Evolutionary conservation across 2,888 invertebrate genomes (phyloP).

Genomic region (Tetheella fluctuosa): DNA sequence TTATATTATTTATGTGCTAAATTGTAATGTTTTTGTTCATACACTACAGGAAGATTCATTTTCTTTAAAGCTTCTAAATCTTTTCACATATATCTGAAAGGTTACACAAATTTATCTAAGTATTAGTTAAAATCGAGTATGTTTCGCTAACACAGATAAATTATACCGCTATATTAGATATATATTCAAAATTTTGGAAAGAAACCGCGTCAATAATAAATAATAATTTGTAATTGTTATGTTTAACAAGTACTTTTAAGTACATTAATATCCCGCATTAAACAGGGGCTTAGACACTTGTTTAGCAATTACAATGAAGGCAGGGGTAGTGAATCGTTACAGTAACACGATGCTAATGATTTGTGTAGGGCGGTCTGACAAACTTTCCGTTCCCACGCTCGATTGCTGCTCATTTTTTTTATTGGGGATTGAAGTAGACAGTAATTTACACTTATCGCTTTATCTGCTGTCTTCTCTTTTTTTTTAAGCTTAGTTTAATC

Average conservation of each 20-base stretch:
- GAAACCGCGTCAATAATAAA: not conserved
- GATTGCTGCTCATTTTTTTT: conserved; percentile 46
- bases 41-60: too few relatives aligned
- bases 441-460: conserved; percentile 45
- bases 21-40: not conserved
- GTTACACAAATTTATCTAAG: too few relatives aligned
- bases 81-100: too few relatives aligned
- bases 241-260: not conserved
- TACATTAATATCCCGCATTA: conserved; percentile 22
- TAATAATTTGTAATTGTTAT: not conserved
- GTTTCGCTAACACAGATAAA: too few relatives aligned
- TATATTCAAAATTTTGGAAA: too few relatives aligned
- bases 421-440: conserved; percentile 40
- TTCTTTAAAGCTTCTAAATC: too few relatives aligned
- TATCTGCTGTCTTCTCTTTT: conserved; percentile 6
- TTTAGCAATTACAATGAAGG: conserved; percentile 62
- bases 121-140: too few relatives aligned
- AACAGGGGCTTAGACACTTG: conserved; percentile 42
- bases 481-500: not conserved
- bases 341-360: conserved; percentile 49
- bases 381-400: conserved; percentile 65
- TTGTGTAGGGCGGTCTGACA: conserved; percentile 38
- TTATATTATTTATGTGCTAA: not conserved
- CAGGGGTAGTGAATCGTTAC: conserved; percentile 22
- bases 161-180: too few relatives aligned